Base-by-base conservation (phyloP, 2,888 invertebrate species). In the Rugalucina vietnamica region DNA sequence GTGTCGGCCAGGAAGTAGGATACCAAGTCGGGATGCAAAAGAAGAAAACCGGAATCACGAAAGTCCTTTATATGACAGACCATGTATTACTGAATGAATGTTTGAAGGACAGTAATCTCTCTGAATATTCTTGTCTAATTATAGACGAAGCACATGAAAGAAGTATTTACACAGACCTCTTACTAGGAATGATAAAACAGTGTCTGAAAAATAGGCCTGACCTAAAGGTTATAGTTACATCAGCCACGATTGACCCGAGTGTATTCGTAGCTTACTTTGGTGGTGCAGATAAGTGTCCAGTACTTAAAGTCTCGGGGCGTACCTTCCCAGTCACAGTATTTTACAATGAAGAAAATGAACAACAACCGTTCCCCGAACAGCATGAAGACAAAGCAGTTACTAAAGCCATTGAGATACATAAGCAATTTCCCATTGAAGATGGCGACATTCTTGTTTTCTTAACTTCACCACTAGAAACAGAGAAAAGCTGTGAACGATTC, bases 381-480 rank as follows among this genome's bases (percentile, higher is more conserved):
- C 90, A 92, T 54, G 88, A 92, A 54, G 79, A 75, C 21, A 90
- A 89, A 73, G 92, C 94, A 14, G 85, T 95, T 1, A 72, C 89
- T 18, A 93, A 92, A 76, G 93, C 92, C 5, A 69, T 91, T 3
- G 86, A 92, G 24, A 90, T 95, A 37, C 93, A 94, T 81, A 39
- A 73, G 12, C 81, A 82, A 27, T 90, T 90, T 75, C 82, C 87
- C 14, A 50, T 84, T 10, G 60, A 65, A 29, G 75, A 65, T 14
- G 95, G 95, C 3, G 94, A 95, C 82, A 93, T 95, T 77, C 92
- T 95, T 3, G 95, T 95, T 0, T 95, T 95, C 88, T 76, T 94
- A 21, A 93, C 94, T 8, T 88, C 93, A n/a, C 92, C 93, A 18
- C 50, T 90, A 24, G 95, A 95, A 85, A 94, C 92, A 14, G 92